Conservation (phyloP, 2,797 vertebrate species). For the Chromis chromis region DNA sequence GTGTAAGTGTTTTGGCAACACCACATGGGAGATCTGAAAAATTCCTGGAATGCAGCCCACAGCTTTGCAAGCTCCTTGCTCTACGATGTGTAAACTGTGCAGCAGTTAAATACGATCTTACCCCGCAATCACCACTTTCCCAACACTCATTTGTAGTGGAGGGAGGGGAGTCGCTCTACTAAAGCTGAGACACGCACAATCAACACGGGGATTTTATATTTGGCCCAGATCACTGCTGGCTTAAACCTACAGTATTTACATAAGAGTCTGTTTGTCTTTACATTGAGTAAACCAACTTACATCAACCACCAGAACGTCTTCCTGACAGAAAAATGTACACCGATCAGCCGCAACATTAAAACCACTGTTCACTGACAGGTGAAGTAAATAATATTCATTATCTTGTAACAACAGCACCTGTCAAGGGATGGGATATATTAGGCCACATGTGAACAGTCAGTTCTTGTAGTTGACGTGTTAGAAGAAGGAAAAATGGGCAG, state of each 20-base stretch:
- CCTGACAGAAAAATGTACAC: slow-evolving; percentile 2
- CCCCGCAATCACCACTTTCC: slow-evolving; percentile 59
- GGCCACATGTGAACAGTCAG: too few species aligned
- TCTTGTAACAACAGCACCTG: too few species aligned
- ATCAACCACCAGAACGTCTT: slow-evolving; percentile 17
- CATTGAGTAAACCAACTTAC: slow-evolving; percentile 11
- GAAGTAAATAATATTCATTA: too few species aligned
- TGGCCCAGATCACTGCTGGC: slow-evolving; percentile 47
- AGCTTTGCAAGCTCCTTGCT: slow-evolving; percentile 61
- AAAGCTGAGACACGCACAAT: slow-evolving; percentile 47
- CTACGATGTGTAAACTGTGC: slow-evolving; percentile 62
- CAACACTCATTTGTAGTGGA: slow-evolving; percentile 46
- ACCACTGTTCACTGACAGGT: too few species aligned
- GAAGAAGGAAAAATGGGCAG: too few species aligned
- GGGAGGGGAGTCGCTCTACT: slow-evolving; percentile 35
- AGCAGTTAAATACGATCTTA: slow-evolving; percentile 54
- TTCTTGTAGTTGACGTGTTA: too few species aligned
- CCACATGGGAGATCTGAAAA: slow-evolving; percentile 73
- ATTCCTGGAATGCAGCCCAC: slow-evolving; percentile 76
- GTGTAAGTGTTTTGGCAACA: slow-evolving; percentile 68
- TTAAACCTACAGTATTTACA: slow-evolving; percentile 34
- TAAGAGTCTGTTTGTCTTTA: slow-evolving; percentile 29
- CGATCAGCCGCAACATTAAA: too few species aligned
- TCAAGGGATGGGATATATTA: too few species aligned
- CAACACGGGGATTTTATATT: slow-evolving; percentile 55